Evolutionary conservation across 2,797 vertebrate species (phyloP).

Genomic region (Peromyscus nudipes): DNA sequence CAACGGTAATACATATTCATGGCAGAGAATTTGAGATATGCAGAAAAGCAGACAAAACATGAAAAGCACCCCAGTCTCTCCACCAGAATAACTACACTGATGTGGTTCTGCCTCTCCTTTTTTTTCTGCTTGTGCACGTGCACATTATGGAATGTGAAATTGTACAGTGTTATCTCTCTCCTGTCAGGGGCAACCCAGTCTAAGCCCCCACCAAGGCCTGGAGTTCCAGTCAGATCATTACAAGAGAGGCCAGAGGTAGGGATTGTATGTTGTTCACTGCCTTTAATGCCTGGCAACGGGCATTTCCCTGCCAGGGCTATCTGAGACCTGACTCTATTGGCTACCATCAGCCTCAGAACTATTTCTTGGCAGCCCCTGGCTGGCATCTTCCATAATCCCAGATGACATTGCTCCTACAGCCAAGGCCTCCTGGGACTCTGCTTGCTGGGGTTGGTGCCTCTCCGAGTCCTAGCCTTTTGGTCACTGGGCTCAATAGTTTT

Average conservation of each 20-base stretch:
- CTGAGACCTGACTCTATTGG: not conserved
- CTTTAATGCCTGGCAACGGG: not conserved
- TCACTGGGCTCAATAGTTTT: not conserved
- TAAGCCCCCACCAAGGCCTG: not conserved
- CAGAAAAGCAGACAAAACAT: conserved; percentile 73
- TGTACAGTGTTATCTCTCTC: not conserved
- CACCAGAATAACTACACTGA: conserved; percentile 67
- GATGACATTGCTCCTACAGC: not conserved
- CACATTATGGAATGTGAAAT: not conserved
- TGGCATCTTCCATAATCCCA: not conserved
- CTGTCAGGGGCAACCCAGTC: not conserved
- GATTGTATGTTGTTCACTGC: not conserved
- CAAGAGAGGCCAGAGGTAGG: not conserved
- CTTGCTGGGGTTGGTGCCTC: not conserved
- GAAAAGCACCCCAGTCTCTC: conserved; percentile 66
- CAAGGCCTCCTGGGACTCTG: not conserved
- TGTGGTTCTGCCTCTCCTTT: not conserved
- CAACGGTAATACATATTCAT: conserved; percentile 81
- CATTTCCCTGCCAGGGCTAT: not conserved
- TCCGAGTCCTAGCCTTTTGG: not conserved
- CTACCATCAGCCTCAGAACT: conserved; percentile 1
- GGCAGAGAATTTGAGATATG: conserved; percentile 57
- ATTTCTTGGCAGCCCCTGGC: conserved; percentile 63
- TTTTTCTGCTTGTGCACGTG: not conserved
- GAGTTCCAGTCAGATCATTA: not conserved